Base-by-base conservation (phyloP, 2,888 invertebrate species). In the Philaethria dido region DNA sequence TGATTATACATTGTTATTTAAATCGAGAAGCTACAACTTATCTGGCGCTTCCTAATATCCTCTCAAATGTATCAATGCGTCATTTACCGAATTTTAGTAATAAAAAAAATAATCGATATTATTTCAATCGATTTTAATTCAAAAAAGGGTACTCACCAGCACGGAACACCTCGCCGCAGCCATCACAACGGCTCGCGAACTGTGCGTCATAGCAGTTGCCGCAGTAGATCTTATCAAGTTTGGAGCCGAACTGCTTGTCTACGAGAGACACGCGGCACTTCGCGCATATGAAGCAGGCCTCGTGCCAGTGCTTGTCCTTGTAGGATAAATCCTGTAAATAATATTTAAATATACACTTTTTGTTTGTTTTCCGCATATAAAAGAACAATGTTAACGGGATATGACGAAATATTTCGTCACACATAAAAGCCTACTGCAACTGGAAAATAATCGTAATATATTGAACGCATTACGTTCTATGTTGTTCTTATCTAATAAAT, bases 301-400 rank as follows among this genome's bases (percentile, higher is more conserved):
- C 99, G 92, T 99, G 99, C 99, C 99, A 99, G 93, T 99, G 99
- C 94, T 99, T 98, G 93, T 99, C 99, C 94, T 99, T 99, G 95
- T 99, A 99, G 77, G 99, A 99, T 93, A 99, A 95, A 94, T 99
- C 99, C 99, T 99, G 94, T 5, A 45, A 60, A 8, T 67, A 65
- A 72, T 48, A 11, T 16, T 55, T 45, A 9, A 29, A 29, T 44
- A 44, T 8, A 44, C 8, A 44, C 2, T 8, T 44, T 29, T 6
- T 29, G 6, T 29, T 4, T 29, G 29, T 3, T 4, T 29, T 3
- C 29, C 29, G n/a, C n/a, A n/a, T n/a, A n/a, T n/a, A n/a, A n/a
- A n/a, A n/a, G n/a, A n/a, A n/a, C n/a, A n/a, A n/a, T n/a, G n/a
- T n/a, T n/a, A n/a, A n/a, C n/a, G n/a, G n/a, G n/a, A n/a, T n/a